These are phyloP conservation scores for Pelochelys cantorii DNA, from an alignment of 2,797 vertebrate genomes.

Conservation along the genomic window DNA sequence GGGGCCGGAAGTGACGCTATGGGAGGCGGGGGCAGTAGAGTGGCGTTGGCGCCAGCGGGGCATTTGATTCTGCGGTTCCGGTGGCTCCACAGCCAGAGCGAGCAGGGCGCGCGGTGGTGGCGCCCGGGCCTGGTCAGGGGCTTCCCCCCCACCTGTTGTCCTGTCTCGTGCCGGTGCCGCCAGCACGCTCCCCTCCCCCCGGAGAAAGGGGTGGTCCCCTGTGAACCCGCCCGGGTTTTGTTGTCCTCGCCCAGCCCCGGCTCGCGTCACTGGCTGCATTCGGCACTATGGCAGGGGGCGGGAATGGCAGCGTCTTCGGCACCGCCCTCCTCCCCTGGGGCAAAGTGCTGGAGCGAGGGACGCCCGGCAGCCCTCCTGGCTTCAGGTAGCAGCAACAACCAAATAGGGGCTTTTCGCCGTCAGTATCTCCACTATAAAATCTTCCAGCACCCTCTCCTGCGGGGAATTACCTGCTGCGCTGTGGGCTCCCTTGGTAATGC, in stretches of 20 bases:
- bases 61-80: conserved; percentile 64
- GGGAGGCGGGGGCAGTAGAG: background rate
- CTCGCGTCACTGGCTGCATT: too few species aligned
- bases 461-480: background rate
- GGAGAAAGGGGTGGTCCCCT: too few species aligned
- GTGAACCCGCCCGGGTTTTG: too few species aligned
- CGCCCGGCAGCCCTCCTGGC: too few species aligned
- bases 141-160: too few species aligned
- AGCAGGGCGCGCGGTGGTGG: background rate
- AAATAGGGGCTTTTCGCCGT: too few species aligned
- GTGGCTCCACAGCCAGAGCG: background rate
- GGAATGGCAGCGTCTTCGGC: background rate
- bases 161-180: background rate
- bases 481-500: background rate
- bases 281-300: too few species aligned
- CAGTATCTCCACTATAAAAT: too few species aligned
- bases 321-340: background rate
- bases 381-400: too few species aligned
- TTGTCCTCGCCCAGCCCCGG: too few species aligned
- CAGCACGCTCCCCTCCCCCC: too few species aligned
- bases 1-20: conserved; percentile 23
- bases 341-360: too few species aligned
- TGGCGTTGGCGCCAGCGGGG: background rate
- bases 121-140: background rate
- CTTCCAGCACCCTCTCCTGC: background rate